Evolutionary conservation across 2,888 invertebrate species (phyloP).

Genomic region (Hyles lineata): DNA sequence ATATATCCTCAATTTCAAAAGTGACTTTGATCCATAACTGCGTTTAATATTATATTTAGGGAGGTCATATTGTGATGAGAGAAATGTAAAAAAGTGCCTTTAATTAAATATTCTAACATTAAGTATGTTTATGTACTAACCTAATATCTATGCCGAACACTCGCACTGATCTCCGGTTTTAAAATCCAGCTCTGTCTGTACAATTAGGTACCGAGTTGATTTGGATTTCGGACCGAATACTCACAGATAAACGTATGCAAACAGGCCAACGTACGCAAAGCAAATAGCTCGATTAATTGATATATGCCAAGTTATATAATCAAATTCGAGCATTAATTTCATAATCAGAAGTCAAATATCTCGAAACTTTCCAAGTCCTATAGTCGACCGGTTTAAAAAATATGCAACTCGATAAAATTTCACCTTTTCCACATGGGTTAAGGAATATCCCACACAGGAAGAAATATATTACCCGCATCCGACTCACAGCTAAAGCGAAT

Average conservation of each 20-base stretch:
- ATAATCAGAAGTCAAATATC: too few species aligned
- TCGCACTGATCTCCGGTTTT: not conserved
- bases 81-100: too few species aligned
- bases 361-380: too few species aligned
- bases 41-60: too few species aligned
- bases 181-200: not conserved
- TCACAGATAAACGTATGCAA: not conserved
- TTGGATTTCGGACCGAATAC: not conserved
- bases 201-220: not conserved
- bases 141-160: not conserved
- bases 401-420: too few species aligned
- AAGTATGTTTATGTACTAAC: not conserved
- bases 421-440: not conserved
- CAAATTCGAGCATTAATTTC: too few species aligned
- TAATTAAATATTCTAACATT: not conserved
- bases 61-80: too few species aligned
- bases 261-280: not conserved
- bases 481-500: constrained; percentile 7
- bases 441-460: not conserved
- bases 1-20: too few species aligned
- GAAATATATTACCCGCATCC: not conserved
- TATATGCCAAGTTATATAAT: not conserved
- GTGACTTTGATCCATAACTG: too few species aligned
- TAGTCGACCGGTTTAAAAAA: too few species aligned
- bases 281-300: not conserved